Conservation (phyloP, 30 jellyfish, hydroid and myxozoan species). For the Turritopsis rubra region DNA sequence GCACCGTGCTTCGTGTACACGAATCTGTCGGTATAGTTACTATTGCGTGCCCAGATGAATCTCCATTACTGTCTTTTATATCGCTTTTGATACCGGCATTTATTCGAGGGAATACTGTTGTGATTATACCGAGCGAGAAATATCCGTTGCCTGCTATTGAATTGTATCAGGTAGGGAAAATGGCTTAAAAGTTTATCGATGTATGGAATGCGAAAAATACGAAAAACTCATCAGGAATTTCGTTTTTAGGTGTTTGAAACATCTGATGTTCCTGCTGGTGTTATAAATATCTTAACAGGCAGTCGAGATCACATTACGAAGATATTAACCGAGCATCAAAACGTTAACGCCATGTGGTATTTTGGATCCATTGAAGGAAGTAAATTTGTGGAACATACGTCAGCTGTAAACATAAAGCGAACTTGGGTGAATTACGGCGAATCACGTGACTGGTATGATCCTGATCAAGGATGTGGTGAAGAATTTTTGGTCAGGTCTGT, state of each 20-base stretch:
- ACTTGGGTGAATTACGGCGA: slow-evolving; percentile 97
- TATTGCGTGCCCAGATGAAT: slow-evolving; percentile 93
- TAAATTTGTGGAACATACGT: slow-evolving; percentile 86
- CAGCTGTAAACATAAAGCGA: slow-evolving; percentile 83
- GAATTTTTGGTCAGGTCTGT: slow-evolving; percentile 88
- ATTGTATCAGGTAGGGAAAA: slow-evolving; percentile 64
- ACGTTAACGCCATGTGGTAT: slow-evolving; percentile 94
- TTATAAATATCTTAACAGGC: slow-evolving; percentile 81
- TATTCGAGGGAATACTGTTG: slow-evolving; percentile 81
- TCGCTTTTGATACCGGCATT: slow-evolving; percentile 91
- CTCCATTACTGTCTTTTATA: slow-evolving; percentile 74
- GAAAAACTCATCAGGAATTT: neutral
- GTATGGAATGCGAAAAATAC: neutral
- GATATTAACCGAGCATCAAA: slow-evolving; percentile 88
- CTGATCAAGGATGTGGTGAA: slow-evolving; percentile 91
- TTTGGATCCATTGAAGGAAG: slow-evolving; percentile 92
- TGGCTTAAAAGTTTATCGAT: too few species aligned
- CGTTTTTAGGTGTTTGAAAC: slow-evolving; percentile 76
- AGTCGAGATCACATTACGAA: slow-evolving; percentile 86
- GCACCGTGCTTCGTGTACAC: slow-evolving; percentile 92
- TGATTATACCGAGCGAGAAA: slow-evolving; percentile 84
- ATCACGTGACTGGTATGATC: slow-evolving; percentile 86
- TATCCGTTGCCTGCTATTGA: slow-evolving; percentile 77
- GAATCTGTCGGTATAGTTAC: slow-evolving; percentile 89
- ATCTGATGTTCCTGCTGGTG: slow-evolving; percentile 93